Evolutionary conservation across 2,113 vertebrate species (phyloP).

Genomic region (Micronycteris hirsuta): DNA sequence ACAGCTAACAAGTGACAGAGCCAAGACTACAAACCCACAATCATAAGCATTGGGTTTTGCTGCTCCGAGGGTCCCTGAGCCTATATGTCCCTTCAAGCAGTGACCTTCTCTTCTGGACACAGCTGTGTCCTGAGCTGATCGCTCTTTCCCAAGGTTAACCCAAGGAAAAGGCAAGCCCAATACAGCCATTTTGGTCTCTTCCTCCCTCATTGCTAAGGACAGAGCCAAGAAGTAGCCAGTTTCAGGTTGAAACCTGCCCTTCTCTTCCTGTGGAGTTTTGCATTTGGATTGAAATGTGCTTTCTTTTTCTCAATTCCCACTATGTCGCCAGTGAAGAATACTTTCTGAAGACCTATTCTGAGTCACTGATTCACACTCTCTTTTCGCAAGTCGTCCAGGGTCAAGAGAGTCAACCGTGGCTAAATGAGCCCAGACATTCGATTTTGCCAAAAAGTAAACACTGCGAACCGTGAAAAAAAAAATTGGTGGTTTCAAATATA

Average conservation of each 20-base stretch:
- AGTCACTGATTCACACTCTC: not conserved
- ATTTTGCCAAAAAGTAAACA: not conserved
- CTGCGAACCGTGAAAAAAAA: not conserved
- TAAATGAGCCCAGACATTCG: not conserved
- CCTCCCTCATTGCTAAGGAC: not conserved
- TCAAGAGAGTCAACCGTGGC: not conserved
- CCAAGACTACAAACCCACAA: not conserved
- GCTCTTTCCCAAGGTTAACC: not conserved
- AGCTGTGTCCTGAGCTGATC: not conserved
- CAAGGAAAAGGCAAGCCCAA: not conserved
- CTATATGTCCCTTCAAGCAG: rapidly evolving
- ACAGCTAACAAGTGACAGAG: not conserved
- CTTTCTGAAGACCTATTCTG: not conserved
- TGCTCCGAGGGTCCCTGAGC: not conserved
- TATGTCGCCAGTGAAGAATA: not conserved
- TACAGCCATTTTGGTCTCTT: rapidly evolving
- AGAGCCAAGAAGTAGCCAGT: not conserved
- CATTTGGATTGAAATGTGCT: not conserved
- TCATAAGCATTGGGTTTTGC: not conserved
- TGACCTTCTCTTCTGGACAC: not conserved
- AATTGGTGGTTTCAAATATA: not conserved
- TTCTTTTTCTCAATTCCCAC: not conserved
- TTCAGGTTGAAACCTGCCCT: not conserved
- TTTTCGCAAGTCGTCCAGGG: not conserved
- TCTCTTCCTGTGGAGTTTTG: not conserved